Percentiles rank a stretch among this genome's conserved stretches.
These are phyloP conservation scores for Hirudo medicinalis DNA, from an alignment of 1,140 invertebrate genomes.

Conservation along the genomic window DNA sequence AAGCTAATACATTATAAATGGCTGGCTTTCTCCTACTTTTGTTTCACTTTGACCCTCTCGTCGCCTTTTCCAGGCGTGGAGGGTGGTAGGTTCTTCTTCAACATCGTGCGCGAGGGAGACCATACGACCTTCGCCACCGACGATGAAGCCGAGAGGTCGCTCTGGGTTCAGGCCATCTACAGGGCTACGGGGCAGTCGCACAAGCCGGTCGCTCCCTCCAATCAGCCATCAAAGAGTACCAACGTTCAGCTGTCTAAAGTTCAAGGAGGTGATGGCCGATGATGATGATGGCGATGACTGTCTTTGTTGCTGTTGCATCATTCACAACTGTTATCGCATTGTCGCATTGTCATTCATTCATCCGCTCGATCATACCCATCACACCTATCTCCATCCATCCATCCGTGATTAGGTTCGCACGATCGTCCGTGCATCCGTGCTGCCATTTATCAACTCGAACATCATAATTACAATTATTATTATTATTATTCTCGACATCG, in stretches of 20 bases:
- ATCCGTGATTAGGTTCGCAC: not conserved
- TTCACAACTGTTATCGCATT: no score
- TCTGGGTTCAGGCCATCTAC: constrained; percentile 94
- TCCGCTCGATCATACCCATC: not conserved
- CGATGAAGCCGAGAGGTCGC: constrained; percentile 91
- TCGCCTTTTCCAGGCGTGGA: constrained; percentile 52
- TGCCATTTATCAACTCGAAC: not conserved
- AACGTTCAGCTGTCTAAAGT: constrained; percentile 58
- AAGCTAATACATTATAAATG: no score
- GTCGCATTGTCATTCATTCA: no score
- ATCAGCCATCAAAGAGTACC: constrained; percentile 26
- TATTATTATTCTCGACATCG: not conserved
- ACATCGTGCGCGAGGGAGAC: constrained; percentile 93
- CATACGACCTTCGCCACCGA: constrained; percentile 90
- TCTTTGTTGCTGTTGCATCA: not conserved
- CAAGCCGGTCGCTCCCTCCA: constrained; percentile 53
- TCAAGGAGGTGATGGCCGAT: constrained; percentile 53
- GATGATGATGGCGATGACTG: not conserved
- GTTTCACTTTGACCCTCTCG: no score
- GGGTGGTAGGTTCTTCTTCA: constrained; percentile 87
- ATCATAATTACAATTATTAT: not conserved
- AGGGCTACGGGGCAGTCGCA: constrained; percentile 95
- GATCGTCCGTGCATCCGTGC: not conserved
- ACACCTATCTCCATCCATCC: not conserved
- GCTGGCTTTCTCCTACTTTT: no score